Conservation (phyloP, 2,888 invertebrate species). For the Leptura quadrifasciata region DNA sequence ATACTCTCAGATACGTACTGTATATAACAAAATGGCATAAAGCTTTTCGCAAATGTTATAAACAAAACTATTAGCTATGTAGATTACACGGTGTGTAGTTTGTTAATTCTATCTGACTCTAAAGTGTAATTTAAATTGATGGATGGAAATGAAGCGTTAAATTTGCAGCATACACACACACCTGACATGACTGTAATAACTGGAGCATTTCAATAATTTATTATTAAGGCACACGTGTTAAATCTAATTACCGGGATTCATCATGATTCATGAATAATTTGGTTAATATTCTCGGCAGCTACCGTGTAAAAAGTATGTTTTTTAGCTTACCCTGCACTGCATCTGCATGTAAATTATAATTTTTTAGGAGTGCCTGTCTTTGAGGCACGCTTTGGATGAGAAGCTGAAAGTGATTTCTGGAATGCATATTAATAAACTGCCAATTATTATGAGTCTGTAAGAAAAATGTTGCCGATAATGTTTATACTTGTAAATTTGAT, state of each 20-base stretch:
- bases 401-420: not conserved
- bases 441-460: too few species aligned
- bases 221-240: conserved; percentile 32
- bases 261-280: conserved; percentile 32
- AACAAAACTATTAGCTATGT: too few species aligned
- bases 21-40: too few species aligned
- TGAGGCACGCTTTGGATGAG: not conserved
- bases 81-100: too few species aligned
- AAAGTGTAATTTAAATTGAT: not conserved
- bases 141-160: not conserved
- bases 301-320: not conserved
- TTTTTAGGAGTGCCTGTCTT: not conserved
- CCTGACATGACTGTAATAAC: not conserved
- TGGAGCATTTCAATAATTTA: conserved; percentile 28
- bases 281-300: not conserved
- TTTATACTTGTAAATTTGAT: too few species aligned
- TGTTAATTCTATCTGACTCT: too few species aligned
- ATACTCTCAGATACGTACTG: too few species aligned
- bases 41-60: too few species aligned
- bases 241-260: conserved; percentile 21
- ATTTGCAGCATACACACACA: not conserved
- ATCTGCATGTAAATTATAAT: conserved; percentile 7
- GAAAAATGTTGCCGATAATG: too few species aligned
- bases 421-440: too few species aligned
- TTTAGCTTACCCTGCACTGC: not conserved